Evolutionary conservation across 2,797 vertebrate species (phyloP), one percentile per base, ranked within the genome.

Genomic region (Poecilia velifera): DNA sequence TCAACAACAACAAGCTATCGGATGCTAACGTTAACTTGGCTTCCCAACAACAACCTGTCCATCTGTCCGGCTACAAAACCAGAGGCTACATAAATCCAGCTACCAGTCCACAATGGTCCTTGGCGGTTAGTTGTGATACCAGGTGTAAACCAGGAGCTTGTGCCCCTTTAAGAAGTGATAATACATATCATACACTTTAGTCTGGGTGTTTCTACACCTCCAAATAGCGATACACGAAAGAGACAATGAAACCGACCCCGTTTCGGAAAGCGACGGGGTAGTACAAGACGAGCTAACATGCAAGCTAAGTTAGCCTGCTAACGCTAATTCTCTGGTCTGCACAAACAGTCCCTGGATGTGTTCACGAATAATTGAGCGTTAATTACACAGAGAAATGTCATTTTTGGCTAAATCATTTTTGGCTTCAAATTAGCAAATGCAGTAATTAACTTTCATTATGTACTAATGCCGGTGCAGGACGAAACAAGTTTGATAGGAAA

Each of bases 1-100:
- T 89, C 89, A 90, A 84, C 87, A 93, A 90, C 90, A 94, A 92
- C 92, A 92, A 92, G 93, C 93, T 90, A 93, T 87, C 90, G 86
- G 79, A 85, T 93, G 92, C 93, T 93, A 95, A 86, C 89, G 87
- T 90, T 90, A 91, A 93, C 92, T 93, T 89, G 90, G 91, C 90
- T 92, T 82, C 82, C 91, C 89, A 90, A 93, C 92, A 94, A 93
- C 92, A 95, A 94, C 92, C 94, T 94, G 94, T 93, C 94, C 90
- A 89, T 93, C 91, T 92, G 93, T 92, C 93, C 93, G 88, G 85
- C 85, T 89, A 78, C 82, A 74, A 80, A 84, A 82, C 88, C 87
- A 86, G 84, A 3, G 88, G 92, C 94, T 94, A 93, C 83, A 89
- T 76, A 85, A 77, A 34, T 73, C 78, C 62, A 92, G 88, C 91